Evolutionary conservation across 30 jellyfish, hydroid and myxozoan species (phyloP), one percentile per base, ranked within the genome.

Genomic region (Catostylus mosaicus): DNA sequence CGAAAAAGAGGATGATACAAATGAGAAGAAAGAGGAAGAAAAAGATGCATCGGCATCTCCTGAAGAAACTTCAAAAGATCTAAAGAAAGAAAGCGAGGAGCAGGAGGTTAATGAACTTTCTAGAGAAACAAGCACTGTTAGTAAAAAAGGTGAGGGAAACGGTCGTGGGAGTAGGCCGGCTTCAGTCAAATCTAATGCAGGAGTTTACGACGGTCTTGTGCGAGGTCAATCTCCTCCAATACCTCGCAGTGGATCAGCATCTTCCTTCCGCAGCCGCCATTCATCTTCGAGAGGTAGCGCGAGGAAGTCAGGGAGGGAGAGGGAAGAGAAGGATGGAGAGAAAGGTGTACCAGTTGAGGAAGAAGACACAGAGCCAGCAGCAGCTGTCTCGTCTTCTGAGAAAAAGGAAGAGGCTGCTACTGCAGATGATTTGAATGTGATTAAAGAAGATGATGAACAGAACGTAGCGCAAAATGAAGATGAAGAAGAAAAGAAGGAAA

Each of bases 91-190:
- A 30, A 16, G n/a, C 8, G 26, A 46, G 60, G 19, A 11, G 11
- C 14, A 9, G 60, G 60, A 46, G 19, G 61, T 30, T 67, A 35
- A 35, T 19, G 16, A 31, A 16, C 10, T 56, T 7, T 51, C 75
- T 8, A 47, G 82, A 36, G 82, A 43, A 9, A 37, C n/a, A n/a
- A 70, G 82, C 30, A 43, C 82, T 12, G 33, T 34, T 38, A 70
- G 82, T 36, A 3, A 12, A 18, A 70, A 70, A 11, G 43, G 67
- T 70, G 69, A 20, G 20, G 23, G 0, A 30, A 35, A 65, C 11
- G 30, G 67, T 2, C 34, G 27, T 5, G 82, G 82, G 43, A 66
- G 78, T 30, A 33, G 78, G 78, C 57, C 78, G 31, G 37, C 78
- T 27, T 66, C 78, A 16, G 57, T 14, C 16, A 22, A 5, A 30